These are phyloP conservation scores for Chaetophractus vellerosus DNA, from an alignment of 2,797 vertebrate species.

Conservation along the genomic window DNA sequence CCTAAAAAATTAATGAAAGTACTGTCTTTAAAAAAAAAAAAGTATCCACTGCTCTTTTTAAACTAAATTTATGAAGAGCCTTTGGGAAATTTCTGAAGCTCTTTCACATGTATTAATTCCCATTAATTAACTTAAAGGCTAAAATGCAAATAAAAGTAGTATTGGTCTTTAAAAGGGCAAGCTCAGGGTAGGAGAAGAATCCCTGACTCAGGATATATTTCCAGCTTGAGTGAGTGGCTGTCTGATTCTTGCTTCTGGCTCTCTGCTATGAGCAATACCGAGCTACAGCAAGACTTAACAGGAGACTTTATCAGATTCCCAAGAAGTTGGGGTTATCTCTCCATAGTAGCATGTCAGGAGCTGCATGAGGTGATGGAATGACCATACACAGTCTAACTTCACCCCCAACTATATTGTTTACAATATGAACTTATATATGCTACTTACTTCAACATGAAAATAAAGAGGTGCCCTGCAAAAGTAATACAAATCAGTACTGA, in stretches of 20 bases:
- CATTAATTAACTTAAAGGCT: conserved; percentile 84
- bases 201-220: conserved; percentile 64
- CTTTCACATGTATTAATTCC: conserved; percentile 81
- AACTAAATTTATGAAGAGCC: conserved; percentile 85
- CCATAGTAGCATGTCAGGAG: background rate
- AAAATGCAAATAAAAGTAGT: conserved; percentile 84
- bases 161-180: conserved; percentile 76
- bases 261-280: background rate
- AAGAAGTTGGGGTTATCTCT: background rate
- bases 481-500: background rate
- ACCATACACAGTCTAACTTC: background rate
- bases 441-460: background rate
- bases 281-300: background rate
- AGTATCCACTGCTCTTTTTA: conserved; percentile 76
- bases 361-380: background rate
- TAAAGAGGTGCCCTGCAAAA: background rate
- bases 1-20: conserved; percentile 83
- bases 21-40: conserved; percentile 63
- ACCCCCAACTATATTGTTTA: background rate
- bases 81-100: conserved; percentile 85
- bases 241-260: background rate
- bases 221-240: background rate
- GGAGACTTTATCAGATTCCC: background rate
- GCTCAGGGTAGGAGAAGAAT: conserved; percentile 62
- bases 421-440: background rate